phyloP scores from a whole-genome alignment of 2,888 invertebrate species.

The Drosophila cyrtoloma region DNA sequence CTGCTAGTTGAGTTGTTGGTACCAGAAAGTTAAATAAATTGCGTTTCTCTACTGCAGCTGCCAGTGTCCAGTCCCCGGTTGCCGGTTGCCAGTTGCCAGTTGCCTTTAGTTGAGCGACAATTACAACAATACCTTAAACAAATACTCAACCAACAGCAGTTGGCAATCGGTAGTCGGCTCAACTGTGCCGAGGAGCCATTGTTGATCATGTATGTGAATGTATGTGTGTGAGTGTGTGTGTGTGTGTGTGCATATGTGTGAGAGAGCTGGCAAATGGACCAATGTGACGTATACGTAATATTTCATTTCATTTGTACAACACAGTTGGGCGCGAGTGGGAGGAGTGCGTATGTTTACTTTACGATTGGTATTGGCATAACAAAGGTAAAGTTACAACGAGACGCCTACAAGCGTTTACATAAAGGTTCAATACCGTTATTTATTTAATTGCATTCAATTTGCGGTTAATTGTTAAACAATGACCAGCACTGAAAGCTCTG shows the following conservation, averaged over 20 bases:
- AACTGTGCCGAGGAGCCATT: slow-evolving; percentile 22
- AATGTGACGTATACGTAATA: slow-evolving; percentile 79
- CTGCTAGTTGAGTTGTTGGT: slow-evolving; percentile 27
- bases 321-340: slow-evolving; percentile 31
- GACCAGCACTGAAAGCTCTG: slow-evolving; percentile 47
- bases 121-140: slow-evolving; percentile 75
- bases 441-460: slow-evolving; percentile 83
- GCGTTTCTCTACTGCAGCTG: slow-evolving; percentile 24
- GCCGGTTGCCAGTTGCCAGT: slow-evolving; percentile 22
- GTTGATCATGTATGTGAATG: slow-evolving; percentile 30
- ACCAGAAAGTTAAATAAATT: slow-evolving; percentile 51
- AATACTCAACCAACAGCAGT: slow-evolving; percentile 50
- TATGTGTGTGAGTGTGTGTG: slow-evolving; percentile 19
- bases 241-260: slow-evolving; percentile 28
- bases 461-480: slow-evolving; percentile 83
- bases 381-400: slow-evolving; percentile 45
- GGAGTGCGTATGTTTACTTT: slow-evolving; percentile 44
- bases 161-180: slow-evolving; percentile 26
- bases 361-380: slow-evolving; percentile 39
- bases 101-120: slow-evolving; percentile 45
- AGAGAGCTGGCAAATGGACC: slow-evolving; percentile 69
- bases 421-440: slow-evolving; percentile 82
- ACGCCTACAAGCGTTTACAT: slow-evolving; percentile 75
- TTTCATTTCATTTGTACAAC: slow-evolving; percentile 77
- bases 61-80: slow-evolving; percentile 7